A percentile compares a stretch with the other conserved stretches of the same genome.
phyloP scores from a whole-genome alignment of 2,888 invertebrate genomes.

The Eristalis arbustorum region DNA sequence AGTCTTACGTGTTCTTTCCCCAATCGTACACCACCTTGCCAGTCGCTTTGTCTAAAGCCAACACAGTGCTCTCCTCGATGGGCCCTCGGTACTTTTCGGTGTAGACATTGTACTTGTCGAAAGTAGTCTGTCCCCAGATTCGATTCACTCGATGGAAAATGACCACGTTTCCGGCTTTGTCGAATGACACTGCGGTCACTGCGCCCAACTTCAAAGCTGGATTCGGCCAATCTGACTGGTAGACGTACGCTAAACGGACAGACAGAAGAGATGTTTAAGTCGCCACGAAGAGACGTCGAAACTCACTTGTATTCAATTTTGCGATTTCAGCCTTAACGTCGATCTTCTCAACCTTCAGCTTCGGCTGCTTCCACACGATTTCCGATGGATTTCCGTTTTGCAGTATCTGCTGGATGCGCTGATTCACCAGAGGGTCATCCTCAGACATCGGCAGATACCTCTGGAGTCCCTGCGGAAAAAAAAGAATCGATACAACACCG shows the following conservation, averaged over 20 bases:
- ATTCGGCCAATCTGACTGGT: constrained; percentile 83
- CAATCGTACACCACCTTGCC: constrained; percentile 85
- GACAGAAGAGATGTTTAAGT: background rate
- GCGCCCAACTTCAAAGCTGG: constrained; percentile 84
- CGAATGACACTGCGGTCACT: constrained; percentile 90
- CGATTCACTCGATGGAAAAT: constrained; percentile 91
- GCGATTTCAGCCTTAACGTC: constrained; percentile 77
- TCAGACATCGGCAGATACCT: constrained; percentile 74
- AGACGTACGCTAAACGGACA: constrained; percentile 81
- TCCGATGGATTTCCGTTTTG: constrained; percentile 75
- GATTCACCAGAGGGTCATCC: constrained; percentile 72
- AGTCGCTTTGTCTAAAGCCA: constrained; percentile 83
- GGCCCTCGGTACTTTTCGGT: constrained; percentile 82
- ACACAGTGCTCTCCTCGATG: constrained; percentile 84
- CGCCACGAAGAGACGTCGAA: background rate
- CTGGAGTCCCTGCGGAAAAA: constrained; percentile 64
- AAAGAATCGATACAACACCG: background rate
- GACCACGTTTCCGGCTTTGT: constrained; percentile 86
- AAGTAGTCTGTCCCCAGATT: constrained; percentile 84
- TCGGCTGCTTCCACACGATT: constrained; percentile 76
- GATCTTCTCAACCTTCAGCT: constrained; percentile 73
- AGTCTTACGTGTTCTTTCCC: constrained; percentile 86
- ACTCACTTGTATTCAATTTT: constrained; percentile 78
- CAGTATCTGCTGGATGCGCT: constrained; percentile 77
- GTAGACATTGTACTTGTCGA: constrained; percentile 83